Base-by-base conservation (phyloP, 2,113 vertebrate species). In the Passer montanus region DNA sequence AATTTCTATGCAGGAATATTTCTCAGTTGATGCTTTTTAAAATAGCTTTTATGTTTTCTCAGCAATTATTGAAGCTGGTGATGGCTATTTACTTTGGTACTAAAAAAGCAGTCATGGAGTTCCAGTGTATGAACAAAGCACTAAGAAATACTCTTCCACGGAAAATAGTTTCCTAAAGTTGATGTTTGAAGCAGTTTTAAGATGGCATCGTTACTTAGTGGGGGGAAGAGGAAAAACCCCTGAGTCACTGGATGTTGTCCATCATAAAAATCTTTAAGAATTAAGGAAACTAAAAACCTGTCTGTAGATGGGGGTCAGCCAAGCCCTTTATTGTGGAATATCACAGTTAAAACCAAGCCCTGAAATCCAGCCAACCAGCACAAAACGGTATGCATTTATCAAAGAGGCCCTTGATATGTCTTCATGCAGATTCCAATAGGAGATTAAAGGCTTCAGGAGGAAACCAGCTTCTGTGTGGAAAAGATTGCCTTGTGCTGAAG, bases 21-120 rank as follows among this genome's bases (percentile, higher is more conserved):
- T 92, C 44, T 94, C 55, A 78, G 49, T 3, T 78, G 47, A 44
- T 80, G 33, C 41, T 93, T 31, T 89, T 92, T 31, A 60, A 94
- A 94, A 76, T 85, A 85, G 20, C 63, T 82, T n/a, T 68, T 79
- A 33, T 37, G 8, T 81, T 95, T 92, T 95, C 78, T 78, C 41
- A 30, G 62, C 55, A 80, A 21, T 68, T 85, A 4, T 17, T 66
- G 69, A 87, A 94, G 67, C 27, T 82, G 52, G 31, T 89, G 86
- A 49, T 80, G 23, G 19, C 79, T 85, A 33, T 95, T 94, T 90
- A 53, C 28, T 80, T 90, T 17, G 46, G 10, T 91, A 24, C 80
- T 81, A 56, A 87, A 90, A 96, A 35, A 2, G 9, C 4, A 44
- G 33, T 15, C 66, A 59, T 18, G 1, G 7, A 90, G 28, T 83